phyloP scores from a whole-genome alignment of 2,888 invertebrate genomes.

The Cantharis flavilabris region DNA sequence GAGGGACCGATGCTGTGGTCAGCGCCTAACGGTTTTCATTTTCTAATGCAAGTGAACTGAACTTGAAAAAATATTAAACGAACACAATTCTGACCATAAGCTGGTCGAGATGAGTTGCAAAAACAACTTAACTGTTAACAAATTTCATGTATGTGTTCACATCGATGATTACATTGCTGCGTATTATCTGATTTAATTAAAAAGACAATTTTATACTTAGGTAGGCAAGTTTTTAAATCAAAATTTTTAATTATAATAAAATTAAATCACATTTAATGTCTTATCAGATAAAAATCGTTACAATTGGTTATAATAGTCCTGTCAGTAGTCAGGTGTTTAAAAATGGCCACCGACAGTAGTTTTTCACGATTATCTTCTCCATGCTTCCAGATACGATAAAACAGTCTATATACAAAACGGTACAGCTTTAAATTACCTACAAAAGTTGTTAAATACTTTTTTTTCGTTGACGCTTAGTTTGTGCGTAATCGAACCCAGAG shows the following conservation, averaged over 20 bases:
- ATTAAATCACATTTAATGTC: neutral
- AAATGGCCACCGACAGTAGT: neutral
- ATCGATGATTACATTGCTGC: conserved; percentile 6
- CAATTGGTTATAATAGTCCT: neutral
- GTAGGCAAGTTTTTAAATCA: neutral
- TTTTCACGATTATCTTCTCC: neutral
- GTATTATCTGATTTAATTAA: conserved; percentile 23
- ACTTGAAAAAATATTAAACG: conserved; percentile 11
- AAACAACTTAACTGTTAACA: conserved; percentile 18
- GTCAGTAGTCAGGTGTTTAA: neutral
- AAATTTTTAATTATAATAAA: neutral
- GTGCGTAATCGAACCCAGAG: neutral
- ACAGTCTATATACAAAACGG: neutral
- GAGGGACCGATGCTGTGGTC: neutral
- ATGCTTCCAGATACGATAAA: neutral
- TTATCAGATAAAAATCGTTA: neutral
- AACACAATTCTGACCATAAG: conserved; percentile 4
- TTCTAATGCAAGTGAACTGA: conserved; percentile 9
- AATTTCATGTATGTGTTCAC: conserved; percentile 18
- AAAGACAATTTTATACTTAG: neutral
- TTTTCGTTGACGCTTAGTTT: neutral
- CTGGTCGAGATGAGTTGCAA: conserved; percentile 18
- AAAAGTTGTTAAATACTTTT: neutral
- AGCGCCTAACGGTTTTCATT: conserved; percentile 5
- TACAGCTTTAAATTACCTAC: neutral